A percentile compares a stretch with the other conserved stretches of the same genome.
Evolutionary conservation across 2,113 vertebrate genomes (phyloP).

Genomic region (Crotalus helleri): DNA sequence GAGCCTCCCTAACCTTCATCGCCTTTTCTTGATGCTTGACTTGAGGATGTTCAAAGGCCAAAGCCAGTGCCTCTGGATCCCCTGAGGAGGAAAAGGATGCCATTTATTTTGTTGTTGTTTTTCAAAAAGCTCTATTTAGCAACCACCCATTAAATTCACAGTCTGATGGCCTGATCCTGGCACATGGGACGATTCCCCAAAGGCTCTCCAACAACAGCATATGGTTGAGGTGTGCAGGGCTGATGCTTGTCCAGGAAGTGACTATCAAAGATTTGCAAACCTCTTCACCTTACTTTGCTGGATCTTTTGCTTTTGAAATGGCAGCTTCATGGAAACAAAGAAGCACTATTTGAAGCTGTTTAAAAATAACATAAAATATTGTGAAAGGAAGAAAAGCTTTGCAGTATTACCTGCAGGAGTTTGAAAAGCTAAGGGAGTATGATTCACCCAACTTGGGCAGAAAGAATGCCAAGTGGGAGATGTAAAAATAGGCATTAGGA

Average conservation of each 20-base stretch:
- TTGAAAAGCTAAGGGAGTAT: neutral
- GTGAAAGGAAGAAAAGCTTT: neutral
- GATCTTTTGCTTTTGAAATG: neutral
- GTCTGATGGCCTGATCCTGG: slow-evolving; percentile 56
- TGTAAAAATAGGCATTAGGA: neutral
- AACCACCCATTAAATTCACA: slow-evolving; percentile 47
- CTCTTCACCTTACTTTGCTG: neutral
- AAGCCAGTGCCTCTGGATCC: slow-evolving; percentile 62
- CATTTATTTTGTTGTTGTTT: slow-evolving; percentile 24
- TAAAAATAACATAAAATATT: neutral
- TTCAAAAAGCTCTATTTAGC: slow-evolving; percentile 37
- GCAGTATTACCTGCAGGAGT: neutral
- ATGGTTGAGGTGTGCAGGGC: slow-evolving; percentile 24
- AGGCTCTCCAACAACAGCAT: slow-evolving; percentile 14
- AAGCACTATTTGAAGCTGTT: neutral
- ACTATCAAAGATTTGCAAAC: neutral
- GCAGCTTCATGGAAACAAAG: neutral
- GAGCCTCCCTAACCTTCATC: slow-evolving; percentile 70
- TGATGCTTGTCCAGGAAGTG: neutral
- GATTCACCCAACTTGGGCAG: neutral
- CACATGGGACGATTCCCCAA: slow-evolving; percentile 33
- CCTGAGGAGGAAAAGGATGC: slow-evolving; percentile 59
- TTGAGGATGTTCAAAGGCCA: slow-evolving; percentile 85
- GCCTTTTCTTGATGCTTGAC: slow-evolving; percentile 75
- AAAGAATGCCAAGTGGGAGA: neutral